These are phyloP conservation scores for Pogonognathellus flavescens DNA, from an alignment of 1,140 invertebrate species.

Conservation along the genomic window DNA sequence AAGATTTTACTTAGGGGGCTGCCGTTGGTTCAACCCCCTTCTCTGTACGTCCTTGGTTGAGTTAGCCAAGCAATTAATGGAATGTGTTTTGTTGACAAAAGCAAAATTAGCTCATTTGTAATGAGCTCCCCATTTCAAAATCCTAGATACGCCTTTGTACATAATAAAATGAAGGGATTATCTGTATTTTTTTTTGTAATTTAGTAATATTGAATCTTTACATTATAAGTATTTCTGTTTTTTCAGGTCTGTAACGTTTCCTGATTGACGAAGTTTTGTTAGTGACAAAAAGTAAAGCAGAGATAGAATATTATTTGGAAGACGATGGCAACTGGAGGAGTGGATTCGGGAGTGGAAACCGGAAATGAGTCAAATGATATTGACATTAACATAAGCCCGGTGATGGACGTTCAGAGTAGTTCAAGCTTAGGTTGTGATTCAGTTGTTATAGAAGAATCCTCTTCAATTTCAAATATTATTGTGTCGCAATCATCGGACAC, in stretches of 20 bases:
- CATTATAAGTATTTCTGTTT: too few species aligned
- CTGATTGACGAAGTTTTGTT: neutral
- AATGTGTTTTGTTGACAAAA: too few species aligned
- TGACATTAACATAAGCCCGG: constrained; percentile 54
- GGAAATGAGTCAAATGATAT: constrained; percentile 77
- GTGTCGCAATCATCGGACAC: neutral
- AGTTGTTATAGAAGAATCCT: constrained; percentile 35
- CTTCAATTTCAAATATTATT: neutral
- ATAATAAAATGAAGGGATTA: too few species aligned
- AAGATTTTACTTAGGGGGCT: too few species aligned
- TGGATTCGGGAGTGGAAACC: constrained; percentile 78
- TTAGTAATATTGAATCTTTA: too few species aligned
- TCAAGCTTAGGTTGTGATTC: constrained; percentile 34
- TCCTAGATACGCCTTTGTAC: too few species aligned
- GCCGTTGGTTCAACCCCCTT: too few species aligned
- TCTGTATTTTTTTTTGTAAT: too few species aligned
- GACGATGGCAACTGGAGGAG: constrained; percentile 52
- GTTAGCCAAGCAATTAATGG: too few species aligned
- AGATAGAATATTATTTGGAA: neutral
- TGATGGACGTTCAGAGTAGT: constrained; percentile 51
- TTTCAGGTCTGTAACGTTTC: neutral
- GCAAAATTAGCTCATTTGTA: too few species aligned
- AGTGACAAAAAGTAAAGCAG: neutral
- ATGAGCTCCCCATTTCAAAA: too few species aligned
- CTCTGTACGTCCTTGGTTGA: too few species aligned